Percentiles rank a stretch among this genome's conserved stretches.
Conservation (phyloP, 1,140 invertebrate species). For the Heliconius congener region DNA sequence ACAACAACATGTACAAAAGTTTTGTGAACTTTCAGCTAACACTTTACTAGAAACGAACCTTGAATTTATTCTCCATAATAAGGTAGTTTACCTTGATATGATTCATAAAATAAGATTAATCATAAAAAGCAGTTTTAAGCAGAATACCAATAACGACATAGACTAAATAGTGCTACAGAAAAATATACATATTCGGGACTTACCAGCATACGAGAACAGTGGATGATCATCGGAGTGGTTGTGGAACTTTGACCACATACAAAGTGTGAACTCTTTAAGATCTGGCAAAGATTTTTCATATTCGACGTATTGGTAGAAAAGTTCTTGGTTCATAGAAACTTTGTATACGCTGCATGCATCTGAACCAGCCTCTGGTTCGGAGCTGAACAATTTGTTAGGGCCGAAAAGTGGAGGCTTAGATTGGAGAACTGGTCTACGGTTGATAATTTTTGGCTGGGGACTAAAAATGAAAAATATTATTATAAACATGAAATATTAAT, state of each 20-base stretch:
- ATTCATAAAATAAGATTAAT: no score
- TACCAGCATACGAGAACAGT: slow-evolving; percentile 90
- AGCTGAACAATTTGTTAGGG: slow-evolving; percentile 50
- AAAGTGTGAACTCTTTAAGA: slow-evolving; percentile 90
- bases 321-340: slow-evolving; percentile 84
- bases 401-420: slow-evolving; percentile 34
- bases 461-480: slow-evolving; percentile 41
- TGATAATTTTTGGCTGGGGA: slow-evolving; percentile 61
- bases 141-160: neutral
- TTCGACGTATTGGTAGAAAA: slow-evolving; percentile 86
- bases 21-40: no score
- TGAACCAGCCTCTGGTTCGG: slow-evolving; percentile 46
- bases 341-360: slow-evolving; percentile 86
- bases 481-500: neutral
- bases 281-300: slow-evolving; percentile 87
- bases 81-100: no score
- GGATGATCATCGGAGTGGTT: slow-evolving; percentile 91
- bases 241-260: slow-evolving; percentile 89
- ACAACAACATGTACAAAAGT: no score
- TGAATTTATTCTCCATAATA: no score
- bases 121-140: no score
- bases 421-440: slow-evolving; percentile 50
- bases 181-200: slow-evolving; percentile 59
- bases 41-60: no score
- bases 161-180: neutral